phyloP scores from a whole-genome alignment of 2,797 vertebrate genomes.

The Balearica regulorum region DNA sequence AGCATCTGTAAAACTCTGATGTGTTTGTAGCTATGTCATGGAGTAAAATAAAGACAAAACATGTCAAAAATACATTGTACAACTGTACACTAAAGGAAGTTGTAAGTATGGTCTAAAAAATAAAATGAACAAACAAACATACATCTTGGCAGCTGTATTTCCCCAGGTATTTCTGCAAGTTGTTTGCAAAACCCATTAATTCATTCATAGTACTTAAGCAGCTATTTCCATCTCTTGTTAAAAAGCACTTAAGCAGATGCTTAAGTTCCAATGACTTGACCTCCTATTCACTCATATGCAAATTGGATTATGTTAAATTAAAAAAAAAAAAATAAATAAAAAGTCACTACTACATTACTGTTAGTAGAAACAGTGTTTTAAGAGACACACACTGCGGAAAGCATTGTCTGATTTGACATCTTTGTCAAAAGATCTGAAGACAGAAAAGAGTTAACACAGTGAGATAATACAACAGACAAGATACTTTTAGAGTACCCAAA shows the following conservation, averaged over 20 bases:
- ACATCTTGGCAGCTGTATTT: not conserved
- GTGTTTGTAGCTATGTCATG: accelerated
- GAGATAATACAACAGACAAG: slow-evolving; percentile 16
- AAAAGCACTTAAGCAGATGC: not conserved
- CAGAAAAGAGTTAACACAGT: not conserved
- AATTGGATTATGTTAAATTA: not conserved
- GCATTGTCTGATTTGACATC: not conserved
- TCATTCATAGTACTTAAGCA: not conserved
- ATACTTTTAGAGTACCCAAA: not conserved
- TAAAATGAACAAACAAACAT: not conserved
- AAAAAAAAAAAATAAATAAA: not conserved
- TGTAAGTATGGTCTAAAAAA: not conserved
- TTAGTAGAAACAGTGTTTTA: not conserved
- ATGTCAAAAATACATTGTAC: not conserved
- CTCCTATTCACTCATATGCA: not conserved
- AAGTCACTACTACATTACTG: not conserved
- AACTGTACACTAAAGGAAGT: not conserved
- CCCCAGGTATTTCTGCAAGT: not conserved
- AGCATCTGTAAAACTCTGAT: not conserved
- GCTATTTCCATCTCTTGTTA: not conserved
- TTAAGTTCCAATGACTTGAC: not conserved
- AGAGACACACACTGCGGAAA: not conserved
- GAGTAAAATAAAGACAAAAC: not conserved
- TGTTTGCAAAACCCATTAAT: not conserved
- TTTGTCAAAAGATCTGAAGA: not conserved